These are phyloP conservation scores for Pycnomerus fuliginosus DNA, from an alignment of 2,888 invertebrate species.

Conservation along the genomic window DNA sequence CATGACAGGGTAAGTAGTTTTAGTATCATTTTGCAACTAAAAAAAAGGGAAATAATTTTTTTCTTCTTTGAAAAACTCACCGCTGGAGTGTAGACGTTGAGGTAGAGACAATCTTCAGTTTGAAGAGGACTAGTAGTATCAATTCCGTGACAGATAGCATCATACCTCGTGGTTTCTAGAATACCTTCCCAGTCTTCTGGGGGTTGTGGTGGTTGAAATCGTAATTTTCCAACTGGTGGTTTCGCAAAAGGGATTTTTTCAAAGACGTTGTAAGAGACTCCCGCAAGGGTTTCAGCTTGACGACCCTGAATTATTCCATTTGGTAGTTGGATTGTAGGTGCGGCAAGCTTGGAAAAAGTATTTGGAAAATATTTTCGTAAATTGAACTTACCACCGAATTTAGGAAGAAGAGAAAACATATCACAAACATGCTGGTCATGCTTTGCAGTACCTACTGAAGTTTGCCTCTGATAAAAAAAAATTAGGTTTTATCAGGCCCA, in stretches of 20 bases:
- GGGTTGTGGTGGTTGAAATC: constrained; percentile 10
- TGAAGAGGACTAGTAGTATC: background rate
- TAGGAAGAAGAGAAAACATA: too few species aligned
- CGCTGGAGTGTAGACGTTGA: constrained; percentile 25
- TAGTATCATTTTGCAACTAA: constrained; percentile 8
- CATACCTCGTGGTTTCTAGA: constrained; percentile 11
- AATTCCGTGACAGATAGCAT: constrained; percentile 14
- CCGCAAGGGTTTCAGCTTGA: constrained; percentile 4
- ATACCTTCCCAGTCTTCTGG: constrained; percentile 12
- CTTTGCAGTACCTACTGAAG: too few species aligned
- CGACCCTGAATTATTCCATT: constrained; percentile 7
- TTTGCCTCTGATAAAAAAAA: too few species aligned
- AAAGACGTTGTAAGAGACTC: too few species aligned
- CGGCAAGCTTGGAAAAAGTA: constrained; percentile 1
- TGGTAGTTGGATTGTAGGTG: constrained; percentile 1
- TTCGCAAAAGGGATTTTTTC: too few species aligned
- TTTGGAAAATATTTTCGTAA: too few species aligned
- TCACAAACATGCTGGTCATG: too few species aligned
- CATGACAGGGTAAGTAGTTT: constrained; percentile 17
- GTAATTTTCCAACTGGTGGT: too few species aligned
- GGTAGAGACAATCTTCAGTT: constrained; percentile 27
- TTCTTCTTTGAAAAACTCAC: too few species aligned
- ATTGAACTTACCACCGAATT: too few species aligned
- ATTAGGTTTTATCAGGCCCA: too few species aligned
- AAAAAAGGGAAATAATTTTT: constrained; percentile 1